phyloP scores from a whole-genome alignment of 2,113 vertebrate genomes.

The Speoplatyrhinus poulsoni region DNA sequence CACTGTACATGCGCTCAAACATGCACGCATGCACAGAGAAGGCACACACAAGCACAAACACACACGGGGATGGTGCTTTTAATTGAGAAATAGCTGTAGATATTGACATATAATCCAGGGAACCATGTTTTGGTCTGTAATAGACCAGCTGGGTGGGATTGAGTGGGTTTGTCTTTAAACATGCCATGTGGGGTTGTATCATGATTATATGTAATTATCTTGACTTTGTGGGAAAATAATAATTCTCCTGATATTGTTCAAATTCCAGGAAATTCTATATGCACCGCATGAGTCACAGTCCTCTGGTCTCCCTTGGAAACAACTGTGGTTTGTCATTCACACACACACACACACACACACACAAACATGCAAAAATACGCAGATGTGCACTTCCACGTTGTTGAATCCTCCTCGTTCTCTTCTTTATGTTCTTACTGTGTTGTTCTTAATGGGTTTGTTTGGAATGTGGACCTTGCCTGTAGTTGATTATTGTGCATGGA shows the following conservation, averaged over 20 bases:
- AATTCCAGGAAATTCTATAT: conserved; percentile 68
- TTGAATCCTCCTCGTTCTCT: conserved; percentile 56
- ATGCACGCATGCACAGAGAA: conserved; percentile 18
- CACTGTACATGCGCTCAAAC: conserved; percentile 16
- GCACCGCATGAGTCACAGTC: conserved; percentile 70
- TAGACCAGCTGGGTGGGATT: conserved; percentile 59
- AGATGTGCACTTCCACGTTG: conserved; percentile 58
- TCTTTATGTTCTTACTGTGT: conserved; percentile 70
- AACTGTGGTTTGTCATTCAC: conserved; percentile 42
- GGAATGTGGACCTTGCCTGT: conserved; percentile 71
- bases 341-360: conserved; percentile 27
- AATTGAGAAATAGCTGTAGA: conserved; percentile 37
- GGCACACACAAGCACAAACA: conserved; percentile 14
- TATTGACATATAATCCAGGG: conserved; percentile 57
- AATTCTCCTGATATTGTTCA: conserved; percentile 67
- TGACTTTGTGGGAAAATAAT: conserved; percentile 64
- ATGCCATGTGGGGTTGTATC: conserved; percentile 54
- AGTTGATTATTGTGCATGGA: conserved; percentile 74
- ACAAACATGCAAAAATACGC: conserved; percentile 16
- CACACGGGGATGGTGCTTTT: conserved; percentile 30
- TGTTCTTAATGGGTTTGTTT: conserved; percentile 72
- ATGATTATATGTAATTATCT: conserved; percentile 67
- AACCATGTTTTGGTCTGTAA: conserved; percentile 66
- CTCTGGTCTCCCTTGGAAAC: conserved; percentile 67
- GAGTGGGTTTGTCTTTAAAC: conserved; percentile 57